Base-by-base conservation (phyloP, 2,797 vertebrate species). In the Rhodeus uyekii region DNA sequence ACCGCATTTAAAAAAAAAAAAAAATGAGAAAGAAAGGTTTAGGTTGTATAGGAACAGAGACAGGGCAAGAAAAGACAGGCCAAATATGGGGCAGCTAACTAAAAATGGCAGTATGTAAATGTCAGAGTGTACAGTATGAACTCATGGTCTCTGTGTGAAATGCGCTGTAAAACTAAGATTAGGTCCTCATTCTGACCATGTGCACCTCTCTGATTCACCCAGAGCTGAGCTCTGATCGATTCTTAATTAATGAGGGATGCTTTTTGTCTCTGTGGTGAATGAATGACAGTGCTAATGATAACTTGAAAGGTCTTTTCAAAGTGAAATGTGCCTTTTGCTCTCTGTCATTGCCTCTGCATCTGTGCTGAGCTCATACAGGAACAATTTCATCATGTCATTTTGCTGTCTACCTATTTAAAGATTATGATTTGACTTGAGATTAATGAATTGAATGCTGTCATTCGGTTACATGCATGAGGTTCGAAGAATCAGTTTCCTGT, bases 141-240 rank as follows among this genome's bases (percentile, higher is more conserved):
- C 53, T 64, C 29, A 24, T 58, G 19, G n/a, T 73, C 68, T 48
- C 38, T 36, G 32, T 72, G 80, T 36, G 61, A 50, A 73, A 71
- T 32, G 53, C 34, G 39, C 53, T 78, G 5, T 39, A 64, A 67
- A 67, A 44, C 67, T 79, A 69, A 34, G 53, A 80, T 72, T 29
- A 72, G 58, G 44, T 55, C 36, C 48, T 71, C n/a, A 44, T 58
- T 60, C 72, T 46, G 48, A 39, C 72, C 74, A 38, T 8, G 18
- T 76, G 44, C 13, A 71, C 38, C 50, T 55, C 75, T 78, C 34
- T 58, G 38, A 36, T 61, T 76, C 63, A 50, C 38, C 72, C 61
- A 65, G 72, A 46, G 9, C 53, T 69, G 58, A 58, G 80, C 53
- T 79, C 10, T 71, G 78, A 85, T 87, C 84, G 34, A 83, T 85